These are phyloP conservation scores for Apteryx mantelli DNA, from an alignment of 2,113 vertebrate species.

Conservation along the genomic window DNA sequence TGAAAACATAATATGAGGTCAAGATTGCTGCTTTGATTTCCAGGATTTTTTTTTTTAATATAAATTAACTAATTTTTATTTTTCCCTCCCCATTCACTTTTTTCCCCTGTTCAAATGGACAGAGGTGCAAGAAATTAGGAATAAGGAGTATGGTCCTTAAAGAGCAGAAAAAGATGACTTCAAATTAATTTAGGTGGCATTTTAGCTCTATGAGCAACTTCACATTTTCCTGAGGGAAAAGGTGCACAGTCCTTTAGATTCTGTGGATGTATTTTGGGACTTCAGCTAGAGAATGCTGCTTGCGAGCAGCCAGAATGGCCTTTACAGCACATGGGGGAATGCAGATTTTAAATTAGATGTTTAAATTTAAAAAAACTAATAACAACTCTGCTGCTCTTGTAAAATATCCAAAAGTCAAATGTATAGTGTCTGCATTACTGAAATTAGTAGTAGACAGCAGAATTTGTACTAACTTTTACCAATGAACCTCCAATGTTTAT, in stretches of 20 bases:
- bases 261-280: neutral
- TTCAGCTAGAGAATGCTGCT: neutral
- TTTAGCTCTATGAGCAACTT: neutral
- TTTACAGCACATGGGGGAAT: neutral
- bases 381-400: neutral
- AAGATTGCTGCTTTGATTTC: constrained; percentile 44
- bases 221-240: neutral
- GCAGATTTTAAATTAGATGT: constrained; percentile 17
- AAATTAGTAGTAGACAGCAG: neutral
- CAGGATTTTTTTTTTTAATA: neutral
- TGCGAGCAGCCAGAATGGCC: neutral
- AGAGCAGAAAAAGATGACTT: neutral
- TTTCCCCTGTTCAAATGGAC: neutral
- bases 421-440: neutral
- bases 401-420: constrained; percentile 1
- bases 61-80: neutral
- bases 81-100: neutral
- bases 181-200: neutral
- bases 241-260: neutral
- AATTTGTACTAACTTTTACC: neutral
- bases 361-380: constrained; percentile 30
- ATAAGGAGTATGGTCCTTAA: neutral
- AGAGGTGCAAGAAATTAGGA: neutral
- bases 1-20: constrained; percentile 52
- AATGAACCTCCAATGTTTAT: constrained; percentile 25